A percentile compares a stretch with the other conserved stretches of the same genome.
Evolutionary conservation across 2,113 vertebrate genomes (phyloP).

Genomic region (Jacana jacana): DNA sequence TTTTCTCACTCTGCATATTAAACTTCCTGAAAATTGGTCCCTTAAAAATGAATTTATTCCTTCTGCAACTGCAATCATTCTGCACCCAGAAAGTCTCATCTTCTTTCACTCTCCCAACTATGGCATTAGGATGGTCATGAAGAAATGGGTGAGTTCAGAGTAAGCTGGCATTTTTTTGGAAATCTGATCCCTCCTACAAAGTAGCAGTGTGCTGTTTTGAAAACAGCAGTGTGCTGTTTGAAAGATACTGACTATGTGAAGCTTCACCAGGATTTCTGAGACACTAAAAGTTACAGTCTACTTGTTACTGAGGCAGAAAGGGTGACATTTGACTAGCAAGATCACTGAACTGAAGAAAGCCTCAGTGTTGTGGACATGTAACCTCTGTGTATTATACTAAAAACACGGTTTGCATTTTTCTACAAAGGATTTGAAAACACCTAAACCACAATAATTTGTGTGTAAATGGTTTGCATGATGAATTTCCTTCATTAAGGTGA

Average conservation of each 20-base stretch:
- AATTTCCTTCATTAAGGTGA: background rate
- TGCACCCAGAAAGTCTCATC: background rate
- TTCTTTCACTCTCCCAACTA: background rate
- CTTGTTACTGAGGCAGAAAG: background rate
- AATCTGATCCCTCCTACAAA: background rate
- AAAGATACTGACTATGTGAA: background rate
- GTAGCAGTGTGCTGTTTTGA: background rate
- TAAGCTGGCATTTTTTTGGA: background rate
- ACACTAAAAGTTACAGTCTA: background rate
- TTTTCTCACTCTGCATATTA: constrained; percentile 25
- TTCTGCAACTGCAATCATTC: background rate
- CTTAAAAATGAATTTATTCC: background rate
- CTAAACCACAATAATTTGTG: background rate
- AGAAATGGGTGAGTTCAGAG: background rate
- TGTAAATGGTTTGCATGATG: background rate
- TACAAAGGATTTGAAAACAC: background rate
- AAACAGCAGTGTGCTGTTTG: background rate
- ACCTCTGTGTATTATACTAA: background rate
- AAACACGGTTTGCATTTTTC: background rate
- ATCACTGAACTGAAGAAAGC: background rate
- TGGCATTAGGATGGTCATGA: background rate
- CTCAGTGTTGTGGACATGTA: background rate
- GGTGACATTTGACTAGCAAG: background rate
- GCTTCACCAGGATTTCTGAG: background rate
- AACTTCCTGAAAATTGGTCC: constrained; percentile 33